Evolutionary conservation across 2,113 vertebrate genomes (phyloP).

Genomic region (Rhipidura dahli): DNA sequence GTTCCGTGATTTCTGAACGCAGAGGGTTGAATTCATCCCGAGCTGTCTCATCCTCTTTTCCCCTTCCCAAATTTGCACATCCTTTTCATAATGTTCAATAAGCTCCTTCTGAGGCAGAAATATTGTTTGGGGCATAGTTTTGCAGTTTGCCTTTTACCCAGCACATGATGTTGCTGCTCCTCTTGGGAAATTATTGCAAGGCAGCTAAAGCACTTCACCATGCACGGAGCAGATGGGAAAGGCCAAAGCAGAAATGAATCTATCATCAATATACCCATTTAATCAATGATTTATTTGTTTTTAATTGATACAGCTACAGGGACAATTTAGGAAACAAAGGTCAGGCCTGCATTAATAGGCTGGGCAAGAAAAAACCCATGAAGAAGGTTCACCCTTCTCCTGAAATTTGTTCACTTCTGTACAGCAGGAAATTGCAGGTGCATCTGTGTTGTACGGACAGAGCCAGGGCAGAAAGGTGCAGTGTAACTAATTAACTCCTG

Average conservation of each 20-base stretch:
- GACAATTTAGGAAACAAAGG: conserved; percentile 4
- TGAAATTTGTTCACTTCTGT: conserved; percentile 4
- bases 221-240: conserved; percentile 50
- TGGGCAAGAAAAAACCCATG: neutral
- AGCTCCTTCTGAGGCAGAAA: conserved; percentile 42
- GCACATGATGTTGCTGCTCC: conserved; percentile 11
- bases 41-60: neutral
- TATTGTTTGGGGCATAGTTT: conserved; percentile 18
- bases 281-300: conserved; percentile 65
- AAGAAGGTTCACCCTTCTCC: neutral
- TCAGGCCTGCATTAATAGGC: conserved; percentile 36
- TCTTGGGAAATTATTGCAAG: conserved; percentile 70
- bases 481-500: conserved; percentile 65
- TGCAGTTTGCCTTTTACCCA: conserved; percentile 4
- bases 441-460: neutral
- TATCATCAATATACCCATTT: conserved; percentile 28
- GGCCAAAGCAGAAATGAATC: conserved; percentile 40
- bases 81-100: conserved; percentile 14
- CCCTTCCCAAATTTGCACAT: neutral
- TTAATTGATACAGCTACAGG: conserved; percentile 50
- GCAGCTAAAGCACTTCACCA: conserved; percentile 1
- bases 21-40: neutral
- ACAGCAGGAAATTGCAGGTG: conserved; percentile 20
- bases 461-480: conserved; percentile 48
- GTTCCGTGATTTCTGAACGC: neutral